Evolutionary conservation across 2,888 invertebrate genomes (phyloP).

Genomic region (Heliconius sara): DNA sequence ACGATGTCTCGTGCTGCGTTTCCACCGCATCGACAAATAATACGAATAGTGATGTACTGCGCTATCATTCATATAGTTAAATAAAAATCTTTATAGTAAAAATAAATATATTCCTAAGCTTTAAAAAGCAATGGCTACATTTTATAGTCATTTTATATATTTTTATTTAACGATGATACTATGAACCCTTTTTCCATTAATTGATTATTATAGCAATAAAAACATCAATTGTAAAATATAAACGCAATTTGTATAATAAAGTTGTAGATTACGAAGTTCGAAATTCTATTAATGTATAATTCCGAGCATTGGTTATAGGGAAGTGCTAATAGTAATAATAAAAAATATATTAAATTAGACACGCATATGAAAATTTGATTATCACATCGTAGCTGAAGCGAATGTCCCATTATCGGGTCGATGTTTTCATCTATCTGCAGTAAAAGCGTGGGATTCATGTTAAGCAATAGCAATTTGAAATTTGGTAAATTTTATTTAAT

Average conservation of each 20-base stretch:
- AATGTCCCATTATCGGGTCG: constrained; percentile 17
- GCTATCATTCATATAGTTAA: constrained; percentile 68
- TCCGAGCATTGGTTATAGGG: neutral
- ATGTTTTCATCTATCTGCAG: constrained; percentile 20
- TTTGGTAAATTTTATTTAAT: neutral
- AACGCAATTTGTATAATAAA: constrained; percentile 22
- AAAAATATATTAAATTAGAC: constrained; percentile 29
- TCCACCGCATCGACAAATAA: constrained; percentile 74
- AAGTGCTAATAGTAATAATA: constrained; percentile 22
- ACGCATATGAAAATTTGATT: constrained; percentile 30
- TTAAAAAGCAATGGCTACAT: constrained; percentile 15
- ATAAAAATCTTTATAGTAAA: constrained; percentile 64
- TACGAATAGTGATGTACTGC: constrained; percentile 53
- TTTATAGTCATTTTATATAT: constrained; percentile 20
- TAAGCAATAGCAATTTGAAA: neutral
- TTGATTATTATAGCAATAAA: constrained; percentile 17
- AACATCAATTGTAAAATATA: constrained; percentile 9
- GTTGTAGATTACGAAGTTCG: constrained; percentile 3
- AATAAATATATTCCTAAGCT: constrained; percentile 60
- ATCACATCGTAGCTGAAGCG: constrained; percentile 19
- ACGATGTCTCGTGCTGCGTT: constrained; percentile 73
- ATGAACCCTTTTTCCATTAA: constrained; percentile 18
- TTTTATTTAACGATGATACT: constrained; percentile 10
- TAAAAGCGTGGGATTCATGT: constrained; percentile 22
- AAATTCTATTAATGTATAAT: constrained; percentile 18